Conservation (phyloP, 2,888 invertebrate genomes). For the Plebejus argus region DNA sequence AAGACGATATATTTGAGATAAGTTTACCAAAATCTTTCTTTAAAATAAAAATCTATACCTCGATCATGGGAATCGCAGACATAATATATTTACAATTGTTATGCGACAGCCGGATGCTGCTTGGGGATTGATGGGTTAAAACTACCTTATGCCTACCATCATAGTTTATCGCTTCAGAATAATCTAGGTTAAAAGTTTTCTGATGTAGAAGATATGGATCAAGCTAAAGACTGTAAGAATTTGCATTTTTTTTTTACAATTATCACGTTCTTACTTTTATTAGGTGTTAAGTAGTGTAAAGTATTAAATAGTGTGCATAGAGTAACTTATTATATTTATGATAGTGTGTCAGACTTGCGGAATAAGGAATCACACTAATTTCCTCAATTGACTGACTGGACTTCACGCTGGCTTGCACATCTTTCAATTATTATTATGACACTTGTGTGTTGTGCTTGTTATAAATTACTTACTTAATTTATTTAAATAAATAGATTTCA, state of each 20-base stretch:
- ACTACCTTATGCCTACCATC: too few relatives aligned
- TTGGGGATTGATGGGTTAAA: too few relatives aligned
- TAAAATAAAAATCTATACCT: too few relatives aligned
- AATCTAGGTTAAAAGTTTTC: not conserved
- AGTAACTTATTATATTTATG: too few relatives aligned
- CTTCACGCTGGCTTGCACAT: conserved; percentile 16
- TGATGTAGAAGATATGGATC: not conserved
- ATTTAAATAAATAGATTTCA: too few relatives aligned
- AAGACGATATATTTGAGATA: too few relatives aligned
- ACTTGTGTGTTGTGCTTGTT: too few relatives aligned
- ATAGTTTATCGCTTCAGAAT: not conserved
- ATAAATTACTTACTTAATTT: too few relatives aligned
- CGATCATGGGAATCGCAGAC: too few relatives aligned
- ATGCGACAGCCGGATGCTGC: too few relatives aligned
- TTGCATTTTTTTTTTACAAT: not conserved
- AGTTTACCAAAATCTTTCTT: too few relatives aligned
- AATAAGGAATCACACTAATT: conserved; percentile 28
- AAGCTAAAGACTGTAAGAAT: not conserved
- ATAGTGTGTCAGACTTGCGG: not conserved
- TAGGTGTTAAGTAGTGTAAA: not conserved
- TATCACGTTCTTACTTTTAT: not conserved
- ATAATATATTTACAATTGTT: too few relatives aligned
- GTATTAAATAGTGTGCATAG: not conserved
- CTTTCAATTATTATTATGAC: not conserved
- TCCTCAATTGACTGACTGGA: conserved; percentile 14